A percentile compares a stretch with the other conserved stretches of the same genome.
Conservation (phyloP, 2,888 invertebrate species). For the Lepidonotus clava region DNA sequence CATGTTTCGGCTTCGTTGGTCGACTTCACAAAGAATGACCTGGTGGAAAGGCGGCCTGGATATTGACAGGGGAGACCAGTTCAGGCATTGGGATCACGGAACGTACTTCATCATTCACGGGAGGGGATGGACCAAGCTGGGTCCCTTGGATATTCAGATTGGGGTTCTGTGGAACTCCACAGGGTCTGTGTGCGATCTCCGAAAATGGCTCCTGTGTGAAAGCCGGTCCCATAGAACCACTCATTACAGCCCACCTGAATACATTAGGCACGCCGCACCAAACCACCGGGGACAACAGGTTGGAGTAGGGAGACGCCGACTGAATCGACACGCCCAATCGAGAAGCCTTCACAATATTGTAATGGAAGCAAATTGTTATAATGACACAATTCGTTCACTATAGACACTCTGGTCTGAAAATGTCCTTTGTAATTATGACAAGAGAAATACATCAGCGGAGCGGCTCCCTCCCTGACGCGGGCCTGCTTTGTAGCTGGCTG, state of each 20-base stretch:
- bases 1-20: background rate
- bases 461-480: no score
- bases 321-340: background rate
- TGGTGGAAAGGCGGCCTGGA: background rate
- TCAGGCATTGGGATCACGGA: no score
- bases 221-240: background rate
- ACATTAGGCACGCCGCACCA: background rate
- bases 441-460: slow-evolving; percentile 4
- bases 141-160: background rate
- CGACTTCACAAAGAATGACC: background rate
- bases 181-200: background rate
- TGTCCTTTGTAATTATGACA: slow-evolving; percentile 38
- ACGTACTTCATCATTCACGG: background rate
- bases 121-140: background rate
- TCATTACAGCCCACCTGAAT: background rate
- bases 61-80: background rate
- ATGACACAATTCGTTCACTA: background rate
- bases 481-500: no score
- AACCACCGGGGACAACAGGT: background rate
- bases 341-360: background rate
- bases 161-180: background rate
- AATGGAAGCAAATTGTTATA: slow-evolving; percentile 31
- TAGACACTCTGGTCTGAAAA: slow-evolving; percentile 6
- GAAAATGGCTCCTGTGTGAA: background rate
- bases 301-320: background rate